Evolutionary conservation across 2,113 vertebrate genomes (phyloP), one percentile per base, ranked within the genome.

Genomic region (Misgurnus anguillicaudatus): DNA sequence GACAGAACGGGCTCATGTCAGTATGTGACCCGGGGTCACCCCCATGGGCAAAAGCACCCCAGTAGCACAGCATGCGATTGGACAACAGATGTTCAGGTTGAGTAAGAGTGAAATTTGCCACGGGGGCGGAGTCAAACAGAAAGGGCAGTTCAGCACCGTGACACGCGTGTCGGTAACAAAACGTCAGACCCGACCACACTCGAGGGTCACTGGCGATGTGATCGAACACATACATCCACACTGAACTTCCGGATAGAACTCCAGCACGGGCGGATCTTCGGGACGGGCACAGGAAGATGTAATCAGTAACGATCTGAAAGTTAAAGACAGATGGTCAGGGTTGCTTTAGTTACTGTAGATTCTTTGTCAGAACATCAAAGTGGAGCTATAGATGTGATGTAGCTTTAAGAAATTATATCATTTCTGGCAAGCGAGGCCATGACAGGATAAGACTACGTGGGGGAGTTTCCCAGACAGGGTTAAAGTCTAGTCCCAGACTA

Each of bases 151-250:
- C 92, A 0, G 92, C 91, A 0, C 92, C 91, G 0, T 94, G 93
- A 77, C 93, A 94, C 66, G 73, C 89, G 0, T 89, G 92, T 16
- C 81, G 58, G 69, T 90, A 92, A 86, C 93, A 94, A 87, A 90
- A 91, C 0, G 82, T 83, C 24, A 91, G 63, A 6, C 90, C 89
- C 0, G 87, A 89, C 92, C 92, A 94, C 48, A 92, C 77, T 1
- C 76, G 79, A 11, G 16, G 63, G 77, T 93, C 93, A 0, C 88
- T 89, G 0, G 80, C 64, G 41, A 88, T 84, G 3, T 92, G 92
- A 87, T 93, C 92, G 1, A 94, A 94, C 8, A 91, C 88, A 9
- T 93, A 94, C 90, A 89, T 86, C 93, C 92, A 94, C 47, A 82
- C 70, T 0, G 61, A 4, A 58, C 89, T 88, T 7, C 89, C 90